Percentiles rank a stretch among this genome's conserved stretches.
These are phyloP conservation scores for Hydrocynus forskahlii DNA, from an alignment of 2,797 vertebrate species.

Conservation along the genomic window DNA sequence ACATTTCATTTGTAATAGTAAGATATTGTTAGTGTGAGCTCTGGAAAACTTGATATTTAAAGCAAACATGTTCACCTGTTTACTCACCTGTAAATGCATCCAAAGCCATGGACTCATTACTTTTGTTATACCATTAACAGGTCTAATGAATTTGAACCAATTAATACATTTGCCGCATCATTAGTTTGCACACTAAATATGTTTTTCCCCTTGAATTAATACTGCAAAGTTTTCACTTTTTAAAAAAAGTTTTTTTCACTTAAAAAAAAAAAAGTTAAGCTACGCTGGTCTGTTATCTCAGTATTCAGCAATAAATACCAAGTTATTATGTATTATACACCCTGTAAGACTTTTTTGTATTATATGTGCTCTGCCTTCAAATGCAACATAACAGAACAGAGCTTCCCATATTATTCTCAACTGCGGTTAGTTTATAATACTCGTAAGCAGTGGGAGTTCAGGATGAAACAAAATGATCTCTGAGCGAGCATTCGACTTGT, in stretches of 20 bases:
- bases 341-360: background rate
- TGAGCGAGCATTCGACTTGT: slow-evolving; percentile 5
- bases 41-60: background rate
- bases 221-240: too few relatives aligned
- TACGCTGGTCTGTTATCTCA: background rate
- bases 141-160: background rate
- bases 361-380: background rate
- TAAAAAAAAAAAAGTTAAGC: too few relatives aligned
- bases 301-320: background rate
- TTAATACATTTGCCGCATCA: background rate
- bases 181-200: background rate
- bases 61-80: background rate
- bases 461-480: slow-evolving; percentile 9
- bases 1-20: background rate
- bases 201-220: background rate
- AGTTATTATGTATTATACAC: background rate
- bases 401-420: background rate
- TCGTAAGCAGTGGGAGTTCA: background rate
- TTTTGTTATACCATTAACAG: slow-evolving; percentile 24
- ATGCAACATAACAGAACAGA: background rate
- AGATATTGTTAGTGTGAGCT: slow-evolving; percentile 19
- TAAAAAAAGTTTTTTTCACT: too few relatives aligned
- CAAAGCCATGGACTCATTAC: slow-evolving; percentile 4
- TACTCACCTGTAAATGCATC: background rate
- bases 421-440: background rate